Evolutionary conservation across 1,140 invertebrate species (phyloP).

Genomic region (Zaprionus davidi): DNA sequence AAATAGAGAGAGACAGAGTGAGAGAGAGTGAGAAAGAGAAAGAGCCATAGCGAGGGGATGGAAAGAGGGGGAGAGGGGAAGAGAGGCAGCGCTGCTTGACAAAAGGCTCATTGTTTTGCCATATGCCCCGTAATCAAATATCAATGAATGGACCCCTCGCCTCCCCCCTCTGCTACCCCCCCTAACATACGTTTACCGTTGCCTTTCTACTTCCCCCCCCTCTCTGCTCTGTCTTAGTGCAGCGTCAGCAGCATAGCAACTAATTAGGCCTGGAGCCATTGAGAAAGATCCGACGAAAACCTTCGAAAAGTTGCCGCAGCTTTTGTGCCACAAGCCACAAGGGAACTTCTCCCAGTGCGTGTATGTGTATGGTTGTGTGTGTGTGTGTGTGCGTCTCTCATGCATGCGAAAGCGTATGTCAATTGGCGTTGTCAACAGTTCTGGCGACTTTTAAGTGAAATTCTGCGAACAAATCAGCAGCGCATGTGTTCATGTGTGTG

Average conservation of each 20-base stretch:
- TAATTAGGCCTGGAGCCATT: constrained; percentile 25
- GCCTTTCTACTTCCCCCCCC: neutral
- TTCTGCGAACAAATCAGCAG: neutral
- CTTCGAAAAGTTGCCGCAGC: neutral
- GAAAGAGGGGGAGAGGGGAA: neutral
- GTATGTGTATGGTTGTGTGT: neutral
- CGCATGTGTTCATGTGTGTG: neutral
- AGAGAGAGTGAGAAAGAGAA: neutral
- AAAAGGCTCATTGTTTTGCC: constrained; percentile 53
- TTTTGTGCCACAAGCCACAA: constrained; percentile 2
- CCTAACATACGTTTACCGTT: neutral
- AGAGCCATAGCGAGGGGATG: neutral
- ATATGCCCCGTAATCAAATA: constrained; percentile 58
- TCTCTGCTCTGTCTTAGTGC: neutral
- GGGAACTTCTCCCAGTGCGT: neutral
- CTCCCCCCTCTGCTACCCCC: neutral
- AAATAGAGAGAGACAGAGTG: neutral
- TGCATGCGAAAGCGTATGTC: neutral
- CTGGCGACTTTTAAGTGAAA: constrained; percentile 1
- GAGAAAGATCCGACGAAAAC: neutral
- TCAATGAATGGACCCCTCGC: constrained; percentile 41
- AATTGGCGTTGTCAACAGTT: neutral
- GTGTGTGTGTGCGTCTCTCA: neutral
- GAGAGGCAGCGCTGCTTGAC: constrained; percentile 31
- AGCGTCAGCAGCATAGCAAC: constrained; percentile 17